A percentile compares a stretch with the other conserved stretches of the same genome.
phyloP scores from a whole-genome alignment of 1,140 invertebrate species.

The Plectrocnemia conspersa region DNA sequence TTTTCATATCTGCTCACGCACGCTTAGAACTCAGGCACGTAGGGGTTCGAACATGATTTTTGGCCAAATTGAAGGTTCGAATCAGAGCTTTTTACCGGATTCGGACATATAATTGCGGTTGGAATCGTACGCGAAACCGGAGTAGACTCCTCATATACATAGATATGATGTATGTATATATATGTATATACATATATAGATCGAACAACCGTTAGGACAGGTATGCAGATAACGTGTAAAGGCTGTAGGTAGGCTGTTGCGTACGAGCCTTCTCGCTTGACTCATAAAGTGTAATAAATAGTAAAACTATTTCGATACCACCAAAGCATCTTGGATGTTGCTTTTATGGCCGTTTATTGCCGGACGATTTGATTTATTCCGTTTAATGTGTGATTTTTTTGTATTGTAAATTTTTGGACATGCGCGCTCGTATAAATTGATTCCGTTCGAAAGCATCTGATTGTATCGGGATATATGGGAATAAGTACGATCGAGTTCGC shows the following conservation, averaged over 20 bases:
- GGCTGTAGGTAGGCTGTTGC: constrained; percentile 17
- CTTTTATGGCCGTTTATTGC: not conserved
- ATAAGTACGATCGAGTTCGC: too few species aligned
- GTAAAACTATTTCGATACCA: constrained; percentile 21
- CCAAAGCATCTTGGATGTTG: not conserved
- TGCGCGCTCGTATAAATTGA: not conserved
- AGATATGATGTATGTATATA: not conserved
- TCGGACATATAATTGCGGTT: constrained; percentile 2
- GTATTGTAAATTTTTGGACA: not conserved
- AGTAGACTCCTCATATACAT: not conserved
- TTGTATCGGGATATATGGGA: too few species aligned
- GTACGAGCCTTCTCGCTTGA: constrained; percentile 15
- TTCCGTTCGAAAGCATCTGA: too few species aligned
- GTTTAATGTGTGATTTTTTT: not conserved
- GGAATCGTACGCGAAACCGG: not conserved
- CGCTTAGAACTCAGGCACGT: too few species aligned
- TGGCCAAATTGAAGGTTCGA: too few species aligned
- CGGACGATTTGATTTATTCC: not conserved
- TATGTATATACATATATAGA: constrained; percentile 26
- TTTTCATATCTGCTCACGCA: not conserved
- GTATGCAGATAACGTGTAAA: constrained; percentile 25
- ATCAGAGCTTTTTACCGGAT: too few species aligned
- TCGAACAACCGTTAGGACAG: constrained; percentile 34
- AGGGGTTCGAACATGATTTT: too few species aligned
- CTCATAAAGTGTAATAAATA: constrained; percentile 24